Conservation (phyloP, 2,797 vertebrate genomes). For the Phalanger gymnotis region DNA sequence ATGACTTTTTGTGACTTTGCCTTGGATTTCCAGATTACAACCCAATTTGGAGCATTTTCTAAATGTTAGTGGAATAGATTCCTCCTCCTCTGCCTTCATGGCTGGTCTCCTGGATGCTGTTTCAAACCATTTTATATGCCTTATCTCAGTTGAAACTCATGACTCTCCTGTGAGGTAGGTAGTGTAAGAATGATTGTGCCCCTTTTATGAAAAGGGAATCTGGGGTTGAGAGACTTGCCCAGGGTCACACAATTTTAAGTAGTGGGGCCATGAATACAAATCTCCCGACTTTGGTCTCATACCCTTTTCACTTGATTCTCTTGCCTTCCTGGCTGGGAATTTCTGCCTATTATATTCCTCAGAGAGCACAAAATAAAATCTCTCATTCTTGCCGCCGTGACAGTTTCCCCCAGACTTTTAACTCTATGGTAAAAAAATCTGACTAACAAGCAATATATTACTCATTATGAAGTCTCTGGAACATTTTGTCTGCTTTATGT, state of each 20-base stretch:
- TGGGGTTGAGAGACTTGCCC: neutral
- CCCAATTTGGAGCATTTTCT: neutral
- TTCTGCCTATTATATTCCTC: slow-evolving; percentile 19
- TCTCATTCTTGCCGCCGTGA: slow-evolving; percentile 36
- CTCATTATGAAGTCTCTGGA: slow-evolving; percentile 48
- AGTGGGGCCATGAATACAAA: neutral
- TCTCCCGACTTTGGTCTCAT: neutral
- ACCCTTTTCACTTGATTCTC: neutral
- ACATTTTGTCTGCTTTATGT: slow-evolving; percentile 44
- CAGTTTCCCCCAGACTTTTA: slow-evolving; percentile 43
- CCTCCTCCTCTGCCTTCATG: neutral
- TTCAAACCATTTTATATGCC: neutral
- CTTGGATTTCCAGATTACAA: neutral
- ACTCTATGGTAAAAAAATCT: slow-evolving; percentile 32
- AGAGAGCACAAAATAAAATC: slow-evolving; percentile 32
- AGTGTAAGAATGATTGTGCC: neutral
- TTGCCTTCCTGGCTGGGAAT: neutral
- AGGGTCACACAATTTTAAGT: neutral
- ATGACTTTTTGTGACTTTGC: neutral
- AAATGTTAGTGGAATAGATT: neutral
- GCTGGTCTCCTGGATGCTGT: neutral
- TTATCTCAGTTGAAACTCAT: neutral
- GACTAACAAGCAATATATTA: slow-evolving; percentile 44
- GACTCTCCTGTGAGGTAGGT: neutral
- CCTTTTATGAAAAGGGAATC: neutral